A percentile compares a stretch with the other conserved stretches of the same genome.
These are phyloP conservation scores for Neotoma lepida DNA, from an alignment of 2,113 vertebrate species.

Conservation along the genomic window DNA sequence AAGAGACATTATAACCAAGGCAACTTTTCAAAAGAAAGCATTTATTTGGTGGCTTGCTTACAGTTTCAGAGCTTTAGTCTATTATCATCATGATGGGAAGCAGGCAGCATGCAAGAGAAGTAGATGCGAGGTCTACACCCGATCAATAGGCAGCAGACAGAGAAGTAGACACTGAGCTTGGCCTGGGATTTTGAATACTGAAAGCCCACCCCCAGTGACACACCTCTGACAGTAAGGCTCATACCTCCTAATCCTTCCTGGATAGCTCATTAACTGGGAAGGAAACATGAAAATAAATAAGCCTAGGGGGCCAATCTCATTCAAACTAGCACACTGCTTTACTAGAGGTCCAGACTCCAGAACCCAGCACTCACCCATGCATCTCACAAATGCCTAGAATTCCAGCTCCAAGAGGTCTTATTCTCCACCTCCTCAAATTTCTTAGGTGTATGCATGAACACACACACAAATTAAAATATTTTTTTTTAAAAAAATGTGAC, in stretches of 20 bases:
- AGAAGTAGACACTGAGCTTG: background rate
- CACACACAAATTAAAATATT: too few relatives aligned
- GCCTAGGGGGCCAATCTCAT: background rate
- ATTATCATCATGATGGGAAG: background rate
- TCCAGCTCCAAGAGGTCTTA: background rate
- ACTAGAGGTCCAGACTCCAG: too few relatives aligned
- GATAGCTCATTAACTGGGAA: background rate
- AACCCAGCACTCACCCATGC: too few relatives aligned
- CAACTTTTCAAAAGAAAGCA: background rate
- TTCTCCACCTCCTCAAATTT: too few relatives aligned
- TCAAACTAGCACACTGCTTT: background rate
- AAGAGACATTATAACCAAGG: background rate
- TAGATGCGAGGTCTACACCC: background rate
- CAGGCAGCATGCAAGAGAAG: background rate
- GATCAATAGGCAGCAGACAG: background rate
- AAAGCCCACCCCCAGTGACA: background rate
- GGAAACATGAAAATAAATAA: background rate
- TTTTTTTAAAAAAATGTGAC: background rate
- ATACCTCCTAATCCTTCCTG: background rate
- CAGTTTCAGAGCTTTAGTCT: too few relatives aligned
- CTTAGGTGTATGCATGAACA: rapidly evolving
- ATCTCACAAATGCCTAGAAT: background rate
- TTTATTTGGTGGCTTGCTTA: background rate
- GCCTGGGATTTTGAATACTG: background rate
- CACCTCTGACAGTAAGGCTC: too few relatives aligned